These are phyloP conservation scores for Metallyticus violacea DNA, from an alignment of 2,888 invertebrate genomes.

Conservation along the genomic window DNA sequence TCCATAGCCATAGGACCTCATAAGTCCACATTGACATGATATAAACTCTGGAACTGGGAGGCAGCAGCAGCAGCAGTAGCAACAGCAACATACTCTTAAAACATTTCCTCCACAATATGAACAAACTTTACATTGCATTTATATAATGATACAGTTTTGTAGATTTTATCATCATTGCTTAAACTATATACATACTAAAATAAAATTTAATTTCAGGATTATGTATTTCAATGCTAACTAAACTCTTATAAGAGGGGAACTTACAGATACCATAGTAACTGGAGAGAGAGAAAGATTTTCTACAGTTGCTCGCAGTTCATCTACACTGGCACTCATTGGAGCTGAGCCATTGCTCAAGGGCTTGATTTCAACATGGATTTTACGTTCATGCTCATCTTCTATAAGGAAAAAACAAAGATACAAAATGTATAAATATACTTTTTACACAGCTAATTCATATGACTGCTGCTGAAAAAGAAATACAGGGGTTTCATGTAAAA, in stretches of 20 bases:
- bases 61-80: too few species aligned
- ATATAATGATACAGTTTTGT: too few species aligned
- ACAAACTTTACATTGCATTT: too few species aligned
- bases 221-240: too few species aligned
- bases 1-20: too few species aligned
- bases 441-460: background rate
- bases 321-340: conserved; percentile 92
- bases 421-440: background rate
- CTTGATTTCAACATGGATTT: conserved; percentile 93
- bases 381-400: conserved; percentile 81
- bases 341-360: conserved; percentile 87
- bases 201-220: background rate
- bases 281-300: conserved; percentile 85
- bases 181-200: too few species aligned
- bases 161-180: too few species aligned
- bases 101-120: too few species aligned
- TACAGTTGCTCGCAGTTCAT: conserved; percentile 88
- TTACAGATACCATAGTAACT: conserved; percentile 61
- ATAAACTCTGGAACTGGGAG: too few species aligned
- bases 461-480: background rate
- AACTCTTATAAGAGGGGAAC: conserved; percentile 30
- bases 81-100: too few species aligned
- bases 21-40: too few species aligned
- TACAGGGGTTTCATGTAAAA: too few species aligned
- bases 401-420: conserved; percentile 25